Evolutionary conservation across 2,888 invertebrate genomes (phyloP).

Genomic region (Arge pagana): DNA sequence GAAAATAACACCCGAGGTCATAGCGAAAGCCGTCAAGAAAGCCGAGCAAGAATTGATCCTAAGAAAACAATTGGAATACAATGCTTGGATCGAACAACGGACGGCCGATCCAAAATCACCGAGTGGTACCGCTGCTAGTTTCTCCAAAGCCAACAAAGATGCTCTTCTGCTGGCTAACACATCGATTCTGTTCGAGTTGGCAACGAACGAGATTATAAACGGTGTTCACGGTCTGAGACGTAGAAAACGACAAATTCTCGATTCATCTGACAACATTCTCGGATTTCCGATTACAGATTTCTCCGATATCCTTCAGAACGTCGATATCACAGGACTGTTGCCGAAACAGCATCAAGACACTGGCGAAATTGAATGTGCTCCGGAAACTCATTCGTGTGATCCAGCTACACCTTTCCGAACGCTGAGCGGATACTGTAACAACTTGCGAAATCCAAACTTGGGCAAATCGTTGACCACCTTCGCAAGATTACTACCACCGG

Average conservation of each 20-base stretch:
- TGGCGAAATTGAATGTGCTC: conserved; percentile 75
- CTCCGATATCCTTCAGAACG: conserved; percentile 76
- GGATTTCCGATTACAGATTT: conserved; percentile 68
- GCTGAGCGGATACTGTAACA: conserved; percentile 86
- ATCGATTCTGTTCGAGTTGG: conserved; percentile 83
- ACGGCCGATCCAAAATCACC: conserved; percentile 82
- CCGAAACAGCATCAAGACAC: conserved; percentile 62
- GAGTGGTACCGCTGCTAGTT: conserved; percentile 85
- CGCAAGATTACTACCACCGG: conserved; percentile 80
- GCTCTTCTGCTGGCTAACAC: conserved; percentile 84
- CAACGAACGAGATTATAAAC: conserved; percentile 84
- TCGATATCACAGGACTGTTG: conserved; percentile 76
- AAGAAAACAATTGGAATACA: conserved; percentile 79
- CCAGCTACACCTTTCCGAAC: conserved; percentile 72
- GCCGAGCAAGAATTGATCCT: conserved; percentile 78
- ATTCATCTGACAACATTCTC: conserved; percentile 62
- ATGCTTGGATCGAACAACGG: conserved; percentile 69
- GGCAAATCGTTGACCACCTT: conserved; percentile 87
- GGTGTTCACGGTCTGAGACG: conserved; percentile 60
- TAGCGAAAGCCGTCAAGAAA: conserved; percentile 76
- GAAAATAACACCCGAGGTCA: conserved; percentile 72
- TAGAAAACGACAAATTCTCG: conserved; percentile 76
- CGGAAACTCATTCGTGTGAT: conserved; percentile 73
- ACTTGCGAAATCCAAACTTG: conserved; percentile 78
- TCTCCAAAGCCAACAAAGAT: conserved; percentile 86